A percentile compares a stretch with the other conserved stretches of the same genome.
Evolutionary conservation across 1,140 invertebrate species (phyloP).

Genomic region (Parapsyche elsis): DNA sequence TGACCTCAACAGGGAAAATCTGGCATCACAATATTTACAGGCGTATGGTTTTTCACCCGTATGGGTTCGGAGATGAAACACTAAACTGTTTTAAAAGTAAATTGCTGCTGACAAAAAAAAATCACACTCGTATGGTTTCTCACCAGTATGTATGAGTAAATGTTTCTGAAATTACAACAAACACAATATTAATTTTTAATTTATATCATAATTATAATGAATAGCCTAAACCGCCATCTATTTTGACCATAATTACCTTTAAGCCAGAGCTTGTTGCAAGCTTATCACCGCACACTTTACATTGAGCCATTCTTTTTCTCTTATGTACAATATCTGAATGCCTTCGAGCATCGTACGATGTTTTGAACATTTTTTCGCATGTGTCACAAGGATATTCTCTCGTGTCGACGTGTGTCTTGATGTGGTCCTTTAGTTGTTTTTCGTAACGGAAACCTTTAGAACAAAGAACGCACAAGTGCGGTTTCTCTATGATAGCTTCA

Average conservation of each 20-base stretch:
- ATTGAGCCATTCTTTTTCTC: conserved; percentile 2
- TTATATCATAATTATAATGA: not conserved
- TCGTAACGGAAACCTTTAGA: not conserved
- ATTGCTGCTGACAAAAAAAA: conserved; percentile 44
- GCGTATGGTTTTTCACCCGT: conserved; percentile 59
- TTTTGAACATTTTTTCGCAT: conserved; percentile 41
- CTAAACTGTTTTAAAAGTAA: conserved; percentile 37
- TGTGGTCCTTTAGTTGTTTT: not conserved
- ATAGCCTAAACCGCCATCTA: too few species aligned
- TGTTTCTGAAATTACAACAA: conserved; percentile 45
- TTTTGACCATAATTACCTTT: conserved; percentile 44
- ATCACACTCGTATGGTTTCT: conserved; percentile 47
- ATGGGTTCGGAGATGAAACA: conserved; percentile 55
- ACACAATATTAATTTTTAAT: not conserved
- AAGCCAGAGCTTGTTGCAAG: conserved; percentile 29
- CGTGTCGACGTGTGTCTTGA: conserved; percentile 33
- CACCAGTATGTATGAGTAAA: conserved; percentile 50
- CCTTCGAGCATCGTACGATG: conserved; percentile 22
- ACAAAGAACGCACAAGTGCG: not conserved
- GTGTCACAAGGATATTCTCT: conserved; percentile 41
- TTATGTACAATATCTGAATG: conserved; percentile 40
- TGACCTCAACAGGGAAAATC: conserved; percentile 57
- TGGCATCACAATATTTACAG: conserved; percentile 62
- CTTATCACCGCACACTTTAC: conserved; percentile 38
- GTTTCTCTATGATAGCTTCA: not conserved